Percentiles rank a stretch among this genome's conserved stretches.
Conservation (phyloP, 2,888 invertebrate species). For the Shargacucullia verbasci region DNA sequence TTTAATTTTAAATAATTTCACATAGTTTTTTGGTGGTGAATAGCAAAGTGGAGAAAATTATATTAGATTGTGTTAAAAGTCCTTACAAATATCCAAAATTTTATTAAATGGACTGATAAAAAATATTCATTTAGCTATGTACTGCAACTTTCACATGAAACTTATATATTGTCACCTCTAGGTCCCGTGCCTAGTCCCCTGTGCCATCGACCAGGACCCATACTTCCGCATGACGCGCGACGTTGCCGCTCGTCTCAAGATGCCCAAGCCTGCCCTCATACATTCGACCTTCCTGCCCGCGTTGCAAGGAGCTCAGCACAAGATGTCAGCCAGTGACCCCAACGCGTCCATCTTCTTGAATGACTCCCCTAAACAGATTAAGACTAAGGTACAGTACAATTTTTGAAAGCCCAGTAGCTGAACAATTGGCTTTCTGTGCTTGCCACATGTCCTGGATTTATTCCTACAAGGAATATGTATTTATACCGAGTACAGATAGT, state of each 20-base stretch:
- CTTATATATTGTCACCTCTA: slow-evolving; percentile 40
- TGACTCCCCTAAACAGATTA: slow-evolving; percentile 98
- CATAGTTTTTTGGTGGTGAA: too few species aligned
- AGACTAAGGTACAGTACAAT: slow-evolving; percentile 93
- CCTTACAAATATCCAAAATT: too few species aligned
- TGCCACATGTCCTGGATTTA: too few species aligned
- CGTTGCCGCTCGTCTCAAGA: slow-evolving; percentile 97
- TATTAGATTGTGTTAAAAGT: too few species aligned
- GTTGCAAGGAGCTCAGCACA: slow-evolving; percentile 98
- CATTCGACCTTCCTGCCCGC: slow-evolving; percentile 98
- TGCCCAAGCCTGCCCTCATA: slow-evolving; percentile 95
- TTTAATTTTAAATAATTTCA: too few species aligned
- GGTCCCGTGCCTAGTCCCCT: slow-evolving; percentile 94
- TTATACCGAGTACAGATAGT: too few species aligned
- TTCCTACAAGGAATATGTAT: too few species aligned
- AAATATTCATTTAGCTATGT: too few species aligned
- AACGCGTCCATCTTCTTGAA: slow-evolving; percentile 98
- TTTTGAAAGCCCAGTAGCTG: too few species aligned
- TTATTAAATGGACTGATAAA: too few species aligned
- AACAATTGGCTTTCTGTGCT: too few species aligned
- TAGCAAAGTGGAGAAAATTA: too few species aligned
- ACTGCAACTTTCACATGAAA: not conserved
- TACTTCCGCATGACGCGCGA: slow-evolving; percentile 99
- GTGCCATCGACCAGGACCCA: slow-evolving; percentile 99
- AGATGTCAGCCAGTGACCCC: slow-evolving; percentile 99